Base-by-base conservation (phyloP, 2,113 vertebrate genomes). In the Scomber scombrus region DNA sequence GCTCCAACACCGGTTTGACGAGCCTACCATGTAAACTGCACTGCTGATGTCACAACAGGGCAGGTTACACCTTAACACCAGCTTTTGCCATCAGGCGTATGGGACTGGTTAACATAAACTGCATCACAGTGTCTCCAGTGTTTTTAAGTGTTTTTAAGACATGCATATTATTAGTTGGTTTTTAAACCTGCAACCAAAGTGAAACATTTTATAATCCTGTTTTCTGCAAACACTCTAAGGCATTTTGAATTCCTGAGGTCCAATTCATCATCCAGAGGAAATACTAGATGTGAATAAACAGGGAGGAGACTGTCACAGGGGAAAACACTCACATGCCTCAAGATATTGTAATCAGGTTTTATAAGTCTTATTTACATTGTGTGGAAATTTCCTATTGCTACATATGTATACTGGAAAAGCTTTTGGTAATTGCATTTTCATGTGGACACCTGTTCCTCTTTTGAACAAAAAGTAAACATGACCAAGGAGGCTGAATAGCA, bases 1-100 rank as follows among this genome's bases (percentile, higher is more conserved):
- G 40, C 90, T 81, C 62, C 46, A 54, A 72, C 89, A 91, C 90
- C 83, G 89, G 89, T 93, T 89, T 91, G 89, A 89, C 89, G 3
- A 92, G 85, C 80, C 70, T 84, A 75, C 52, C 64, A 75, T 67
- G 50, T 57, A 55, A 80, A 57, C 57, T 31, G 31, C 46, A 2
- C 52, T 75, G 73, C 81, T 93, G 91, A 92, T 88, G 91, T 93
- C 89, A 91, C 72, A 60, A 29, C 65, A 75, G 14, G 52, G 18
- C 12, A 66, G 63, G 68, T 69, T 80, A 83, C 84, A 89, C 65
- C 64, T 80, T 29, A 49, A 34, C 60, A 31, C n/a, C 11, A 56
- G 51, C 47, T n/a, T 3, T 9, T 19, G 29, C 23, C 64, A 67
- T 9, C 43, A 23, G 11, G 14, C 21, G 2, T 9, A 23, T 12